Conservation (phyloP, 1,140 invertebrate genomes). For the Procambarus virginalis region DNA sequence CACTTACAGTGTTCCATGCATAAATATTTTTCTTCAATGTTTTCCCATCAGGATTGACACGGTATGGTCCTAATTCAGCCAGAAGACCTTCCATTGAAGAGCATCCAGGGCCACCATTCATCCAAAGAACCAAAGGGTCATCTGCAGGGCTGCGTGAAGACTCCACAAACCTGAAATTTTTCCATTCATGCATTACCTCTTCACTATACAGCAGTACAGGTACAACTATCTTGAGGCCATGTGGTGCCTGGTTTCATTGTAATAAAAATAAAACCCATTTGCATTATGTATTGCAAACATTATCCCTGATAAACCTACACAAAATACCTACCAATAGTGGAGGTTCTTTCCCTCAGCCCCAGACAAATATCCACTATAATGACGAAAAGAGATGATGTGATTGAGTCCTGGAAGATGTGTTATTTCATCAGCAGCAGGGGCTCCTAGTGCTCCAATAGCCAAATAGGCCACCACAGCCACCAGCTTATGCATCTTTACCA, state of each 20-base stretch:
- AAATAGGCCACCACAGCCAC: constrained; percentile 10
- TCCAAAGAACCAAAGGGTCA: constrained; percentile 87
- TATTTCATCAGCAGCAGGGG: constrained; percentile 19
- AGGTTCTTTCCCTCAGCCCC: constrained; percentile 26
- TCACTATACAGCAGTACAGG: no score
- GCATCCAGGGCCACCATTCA: constrained; percentile 88
- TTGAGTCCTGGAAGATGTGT: constrained; percentile 33
- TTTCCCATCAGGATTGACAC: constrained; percentile 45
- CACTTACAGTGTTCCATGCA: constrained; percentile 57
- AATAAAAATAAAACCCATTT: no score
- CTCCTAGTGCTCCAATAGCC: not conserved
- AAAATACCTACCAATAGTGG: constrained; percentile 34
- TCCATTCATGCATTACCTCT: no score
- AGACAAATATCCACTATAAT: constrained; percentile 37
- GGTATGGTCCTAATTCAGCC: constrained; percentile 85
- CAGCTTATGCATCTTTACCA: not conserved
- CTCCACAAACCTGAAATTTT: constrained; percentile 31
- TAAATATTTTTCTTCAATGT: constrained; percentile 43
- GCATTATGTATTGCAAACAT: no score
- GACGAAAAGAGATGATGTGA: constrained; percentile 28
- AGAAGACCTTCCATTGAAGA: constrained; percentile 88
- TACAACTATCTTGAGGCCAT: no score
- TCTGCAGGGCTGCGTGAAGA: constrained; percentile 25
- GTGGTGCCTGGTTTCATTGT: no score
- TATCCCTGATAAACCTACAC: not conserved